Conservation (phyloP, 2,888 invertebrate species). For the Erebia epiphron region DNA sequence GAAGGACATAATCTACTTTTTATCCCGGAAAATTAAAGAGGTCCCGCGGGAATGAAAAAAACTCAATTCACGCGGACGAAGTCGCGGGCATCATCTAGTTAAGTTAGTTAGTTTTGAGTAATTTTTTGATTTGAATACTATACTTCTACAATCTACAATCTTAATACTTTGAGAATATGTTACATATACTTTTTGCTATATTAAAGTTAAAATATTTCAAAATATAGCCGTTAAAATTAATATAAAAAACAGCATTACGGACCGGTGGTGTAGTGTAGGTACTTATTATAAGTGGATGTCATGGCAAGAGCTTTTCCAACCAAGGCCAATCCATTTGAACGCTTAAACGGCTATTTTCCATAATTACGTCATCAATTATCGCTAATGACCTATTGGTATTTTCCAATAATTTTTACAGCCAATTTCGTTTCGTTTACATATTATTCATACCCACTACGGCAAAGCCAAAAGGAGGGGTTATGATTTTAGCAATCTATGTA, state of each 20-base stretch:
- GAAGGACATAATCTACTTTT: no score
- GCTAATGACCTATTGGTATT: conserved; percentile 26
- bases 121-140: no score
- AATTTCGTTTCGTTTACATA: conserved; percentile 23
- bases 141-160: no score
- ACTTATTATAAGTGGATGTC: conserved; percentile 6
- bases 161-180: no score
- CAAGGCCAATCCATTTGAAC: conserved; percentile 22
- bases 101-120: no score
- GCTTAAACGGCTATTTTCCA: conserved; percentile 34
- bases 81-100: no score
- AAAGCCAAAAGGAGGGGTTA: background rate
- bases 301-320: conserved; percentile 25
- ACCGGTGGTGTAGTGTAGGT: background rate
- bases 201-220: no score
- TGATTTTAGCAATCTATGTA: background rate
- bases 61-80: no score
- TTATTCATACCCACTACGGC: conserved; percentile 16
- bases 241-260: background rate
- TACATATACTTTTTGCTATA: no score
- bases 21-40: no score
- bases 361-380: conserved; percentile 35
- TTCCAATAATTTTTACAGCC: conserved; percentile 26
- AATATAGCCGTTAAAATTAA: background rate
- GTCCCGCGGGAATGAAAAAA: no score